Evolutionary conservation across 1,140 invertebrate species (phyloP).

Genomic region (Lepidurus apus): DNA sequence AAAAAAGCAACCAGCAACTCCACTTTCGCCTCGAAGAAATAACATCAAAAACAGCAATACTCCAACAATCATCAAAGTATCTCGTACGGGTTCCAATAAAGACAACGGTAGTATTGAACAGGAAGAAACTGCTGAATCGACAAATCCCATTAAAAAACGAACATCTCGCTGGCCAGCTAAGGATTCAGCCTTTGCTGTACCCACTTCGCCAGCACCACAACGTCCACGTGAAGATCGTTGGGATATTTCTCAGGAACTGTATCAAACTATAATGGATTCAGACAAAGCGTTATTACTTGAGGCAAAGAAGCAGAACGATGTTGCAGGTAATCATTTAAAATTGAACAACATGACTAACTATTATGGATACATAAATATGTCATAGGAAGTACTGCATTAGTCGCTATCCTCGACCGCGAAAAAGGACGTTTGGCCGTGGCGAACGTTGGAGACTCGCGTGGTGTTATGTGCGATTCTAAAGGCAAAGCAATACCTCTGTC

Average conservation of each 20-base stretch:
- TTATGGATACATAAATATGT: slow-evolving; percentile 31
- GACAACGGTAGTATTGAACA: background rate
- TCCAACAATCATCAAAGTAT: background rate
- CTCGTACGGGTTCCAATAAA: slow-evolving; percentile 24
- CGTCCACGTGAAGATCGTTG: slow-evolving; percentile 3
- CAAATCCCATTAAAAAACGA: slow-evolving; percentile 23
- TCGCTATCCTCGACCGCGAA: slow-evolving; percentile 75
- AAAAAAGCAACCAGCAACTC: slow-evolving; percentile 35
- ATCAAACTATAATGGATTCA: slow-evolving; percentile 59
- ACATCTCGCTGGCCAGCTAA: background rate
- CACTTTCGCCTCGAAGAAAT: slow-evolving; percentile 59
- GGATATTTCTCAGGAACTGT: slow-evolving; percentile 31
- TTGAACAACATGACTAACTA: slow-evolving; percentile 29
- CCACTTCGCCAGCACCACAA: background rate
- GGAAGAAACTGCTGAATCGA: slow-evolving; percentile 19
- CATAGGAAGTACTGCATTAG: slow-evolving; percentile 81
- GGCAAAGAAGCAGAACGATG: slow-evolving; percentile 73
- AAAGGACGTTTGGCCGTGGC: slow-evolving; percentile 69
- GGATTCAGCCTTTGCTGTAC: background rate
- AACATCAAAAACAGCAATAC: slow-evolving; percentile 40
- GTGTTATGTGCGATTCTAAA: slow-evolving; percentile 85
- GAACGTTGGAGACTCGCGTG: slow-evolving; percentile 92
- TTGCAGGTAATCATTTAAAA: slow-evolving; percentile 58
- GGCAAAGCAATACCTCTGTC: slow-evolving; percentile 86
- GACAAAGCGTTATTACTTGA: slow-evolving; percentile 71